Evolutionary conservation across 2,797 vertebrate species (phyloP).

Genomic region (Vireo griseus): DNA sequence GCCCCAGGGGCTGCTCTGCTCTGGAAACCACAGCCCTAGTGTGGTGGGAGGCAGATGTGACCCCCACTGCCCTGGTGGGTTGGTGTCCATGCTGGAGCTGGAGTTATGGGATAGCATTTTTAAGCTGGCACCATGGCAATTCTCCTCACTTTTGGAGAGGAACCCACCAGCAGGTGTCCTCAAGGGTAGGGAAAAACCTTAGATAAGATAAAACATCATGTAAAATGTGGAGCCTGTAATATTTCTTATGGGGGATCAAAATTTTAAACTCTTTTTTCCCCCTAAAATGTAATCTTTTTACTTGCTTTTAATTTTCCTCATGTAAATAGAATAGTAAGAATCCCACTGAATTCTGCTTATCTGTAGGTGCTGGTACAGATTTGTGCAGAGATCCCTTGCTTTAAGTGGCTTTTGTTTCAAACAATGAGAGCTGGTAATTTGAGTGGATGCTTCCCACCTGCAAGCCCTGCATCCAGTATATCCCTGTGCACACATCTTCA

Average conservation of each 20-base stretch:
- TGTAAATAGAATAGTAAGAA: not conserved
- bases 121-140: not conserved
- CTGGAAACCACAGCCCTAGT: not conserved
- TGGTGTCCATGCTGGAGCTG: not conserved
- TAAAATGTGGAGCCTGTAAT: not conserved
- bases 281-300: accelerated
- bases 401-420: not conserved
- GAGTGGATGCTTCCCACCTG: not conserved
- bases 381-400: not conserved
- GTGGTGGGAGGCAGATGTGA: not conserved
- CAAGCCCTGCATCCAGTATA: not conserved
- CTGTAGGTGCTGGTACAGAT: not conserved
- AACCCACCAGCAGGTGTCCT: not conserved
- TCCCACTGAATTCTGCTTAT: not conserved
- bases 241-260: not conserved
- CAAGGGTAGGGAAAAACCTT: not conserved
- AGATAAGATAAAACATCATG: not conserved
- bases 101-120: not conserved
- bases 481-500: not conserved
- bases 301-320: not conserved
- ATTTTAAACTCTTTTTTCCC: not conserved
- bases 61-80: accelerated
- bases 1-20: not conserved
- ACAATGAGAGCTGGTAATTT: not conserved
- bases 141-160: not conserved